A percentile compares a stretch with the other conserved stretches of the same genome.
phyloP scores from a whole-genome alignment of 2,888 invertebrate species.

The Margaritifera margaritifera region DNA sequence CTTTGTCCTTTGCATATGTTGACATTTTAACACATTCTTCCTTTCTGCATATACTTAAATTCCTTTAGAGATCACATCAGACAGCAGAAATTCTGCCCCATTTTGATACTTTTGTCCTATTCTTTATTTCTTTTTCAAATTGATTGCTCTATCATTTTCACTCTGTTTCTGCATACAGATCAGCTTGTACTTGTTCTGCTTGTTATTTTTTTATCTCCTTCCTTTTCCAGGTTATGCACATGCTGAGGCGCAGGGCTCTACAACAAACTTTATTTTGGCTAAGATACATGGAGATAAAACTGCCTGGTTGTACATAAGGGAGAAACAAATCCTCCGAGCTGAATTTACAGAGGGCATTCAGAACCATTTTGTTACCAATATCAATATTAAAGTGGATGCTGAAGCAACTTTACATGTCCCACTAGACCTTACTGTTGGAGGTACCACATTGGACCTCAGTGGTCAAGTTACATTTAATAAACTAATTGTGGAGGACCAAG shows the following conservation, averaged over 20 bases:
- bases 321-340: constrained; percentile 45
- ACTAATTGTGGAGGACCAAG: constrained; percentile 49
- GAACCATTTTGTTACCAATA: constrained; percentile 36
- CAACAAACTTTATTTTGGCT: constrained; percentile 34
- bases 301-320: constrained; percentile 46
- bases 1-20: too few relatives aligned
- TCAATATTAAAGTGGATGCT: constrained; percentile 47
- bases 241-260: constrained; percentile 28
- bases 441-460: constrained; percentile 39
- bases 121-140: too few relatives aligned
- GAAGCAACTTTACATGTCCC: constrained; percentile 52
- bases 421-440: constrained; percentile 47
- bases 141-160: too few relatives aligned
- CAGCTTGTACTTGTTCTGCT: too few relatives aligned
- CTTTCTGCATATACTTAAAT: too few relatives aligned
- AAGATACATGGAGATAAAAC: constrained; percentile 53
- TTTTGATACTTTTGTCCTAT: too few relatives aligned
- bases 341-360: constrained; percentile 47
- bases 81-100: too few relatives aligned
- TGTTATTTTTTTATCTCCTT: too few relatives aligned
- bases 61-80: too few relatives aligned
- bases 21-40: too few relatives aligned
- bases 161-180: too few relatives aligned
- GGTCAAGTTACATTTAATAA: constrained; percentile 56
- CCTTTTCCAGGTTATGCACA: constrained; percentile 46